Evolutionary conservation across 2,797 vertebrate species (phyloP), one percentile per base, ranked within the genome.

Genomic region (Lates japonicus): DNA sequence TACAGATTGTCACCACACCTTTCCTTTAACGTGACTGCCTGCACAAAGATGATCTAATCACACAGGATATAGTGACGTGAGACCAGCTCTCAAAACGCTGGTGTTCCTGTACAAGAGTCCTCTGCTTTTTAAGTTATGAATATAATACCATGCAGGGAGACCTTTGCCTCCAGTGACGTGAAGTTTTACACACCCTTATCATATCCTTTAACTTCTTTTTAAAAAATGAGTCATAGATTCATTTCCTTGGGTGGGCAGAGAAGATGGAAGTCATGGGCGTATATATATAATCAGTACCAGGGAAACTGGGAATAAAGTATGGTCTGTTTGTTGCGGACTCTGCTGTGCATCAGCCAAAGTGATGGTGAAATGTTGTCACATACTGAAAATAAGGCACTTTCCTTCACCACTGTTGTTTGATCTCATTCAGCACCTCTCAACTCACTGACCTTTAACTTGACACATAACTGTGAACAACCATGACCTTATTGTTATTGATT

Each of bases 301-400:
- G 41, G 61, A 54, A 74, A 76, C 60, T 51, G 39, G n/a, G 78
- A 83, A 68, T 72, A 51, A 76, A 78, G 71, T 44, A 25, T 59
- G 33, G n/a, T 80, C 41, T 81, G 79, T 90, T 58, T 80, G 42
- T 29, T 59, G 44, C 57, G 49, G 66, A 68, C 65, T 76, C 87
- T 87, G 84, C 78, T 76, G 82, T 87, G 74, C 67, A 76, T 93
- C 85, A 88, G 72, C 79, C 29, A 80, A 82, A 91, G 74, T 68
- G 83, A 78, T 69, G 62, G 60, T 80, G 84, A 91, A 90, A 76
- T 70, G 60, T 78, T 70, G 83, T 82, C 78, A 83, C 63, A 48
- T 42, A 16, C n/a, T 49, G 37, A 74, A 86, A 84, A 83, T 49
- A 64, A 58, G 55, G 52, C 59, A 4, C 65, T 41, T 76, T 41